Evolutionary conservation across 1,140 invertebrate genomes (phyloP).

Genomic region (Brachionus rotundiformis): DNA sequence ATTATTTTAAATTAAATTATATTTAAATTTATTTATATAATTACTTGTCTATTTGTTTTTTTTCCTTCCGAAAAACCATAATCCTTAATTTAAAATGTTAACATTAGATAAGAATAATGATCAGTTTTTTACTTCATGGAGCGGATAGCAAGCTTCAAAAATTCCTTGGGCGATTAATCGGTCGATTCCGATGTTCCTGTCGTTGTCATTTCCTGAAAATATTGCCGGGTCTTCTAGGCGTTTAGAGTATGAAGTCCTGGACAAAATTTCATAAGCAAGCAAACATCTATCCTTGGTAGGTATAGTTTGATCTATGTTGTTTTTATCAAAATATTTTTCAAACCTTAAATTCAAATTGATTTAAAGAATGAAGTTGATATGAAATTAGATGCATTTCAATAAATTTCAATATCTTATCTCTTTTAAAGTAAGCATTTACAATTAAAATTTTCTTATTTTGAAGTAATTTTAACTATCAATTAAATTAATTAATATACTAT

Average conservation of each 20-base stretch:
- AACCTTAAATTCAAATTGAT: not conserved
- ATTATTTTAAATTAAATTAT: not conserved
- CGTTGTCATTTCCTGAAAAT: slow-evolving; percentile 28
- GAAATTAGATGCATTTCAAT: no score
- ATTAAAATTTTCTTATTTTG: no score
- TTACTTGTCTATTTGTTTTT: slow-evolving; percentile 34
- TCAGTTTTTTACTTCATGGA: slow-evolving; percentile 51
- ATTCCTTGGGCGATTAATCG: slow-evolving; percentile 37
- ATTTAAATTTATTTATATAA: not conserved
- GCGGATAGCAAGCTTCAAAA: slow-evolving; percentile 46
- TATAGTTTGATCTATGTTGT: slow-evolving; percentile 17
- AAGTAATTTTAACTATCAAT: no score
- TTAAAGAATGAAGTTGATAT: no score
- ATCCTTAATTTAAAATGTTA: not conserved
- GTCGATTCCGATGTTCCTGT: slow-evolving; percentile 47
- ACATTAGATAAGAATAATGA: no score
- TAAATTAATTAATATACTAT: no score
- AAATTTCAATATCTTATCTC: no score
- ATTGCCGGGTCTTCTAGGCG: slow-evolving; percentile 14
- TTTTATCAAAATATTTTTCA: slow-evolving; percentile 49
- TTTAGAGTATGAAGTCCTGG: slow-evolving; percentile 4
- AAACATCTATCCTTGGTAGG: slow-evolving; percentile 36
- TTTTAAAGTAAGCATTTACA: no score
- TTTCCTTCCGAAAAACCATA: not conserved
- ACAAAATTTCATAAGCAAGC: slow-evolving; percentile 45